Evolutionary conservation across 2,113 vertebrate genomes (phyloP).

Genomic region (Etheostoma cragini): DNA sequence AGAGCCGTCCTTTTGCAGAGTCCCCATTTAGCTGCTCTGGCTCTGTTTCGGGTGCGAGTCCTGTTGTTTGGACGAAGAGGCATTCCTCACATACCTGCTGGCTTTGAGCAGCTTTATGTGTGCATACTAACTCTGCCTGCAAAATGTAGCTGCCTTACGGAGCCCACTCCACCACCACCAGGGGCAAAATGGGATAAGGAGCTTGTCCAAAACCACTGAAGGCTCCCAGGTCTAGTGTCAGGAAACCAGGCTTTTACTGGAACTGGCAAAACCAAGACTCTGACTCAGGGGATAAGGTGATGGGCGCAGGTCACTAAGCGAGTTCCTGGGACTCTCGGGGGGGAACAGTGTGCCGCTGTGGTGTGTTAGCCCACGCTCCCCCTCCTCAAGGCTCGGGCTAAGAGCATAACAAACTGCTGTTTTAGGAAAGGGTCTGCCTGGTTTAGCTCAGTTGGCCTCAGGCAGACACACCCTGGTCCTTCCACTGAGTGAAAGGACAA

Average conservation of each 20-base stretch:
- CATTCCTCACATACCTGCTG: slow-evolving; percentile 84
- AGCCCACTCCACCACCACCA: slow-evolving; percentile 59
- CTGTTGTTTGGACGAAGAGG: slow-evolving; percentile 80
- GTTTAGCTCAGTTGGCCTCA: slow-evolving; percentile 47
- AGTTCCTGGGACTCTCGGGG: slow-evolving; percentile 35
- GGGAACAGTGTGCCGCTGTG: slow-evolving; percentile 40
- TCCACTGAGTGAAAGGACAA: slow-evolving; percentile 27
- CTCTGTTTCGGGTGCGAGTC: slow-evolving; percentile 69
- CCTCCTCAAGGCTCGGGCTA: slow-evolving; percentile 34
- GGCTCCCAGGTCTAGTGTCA: slow-evolving; percentile 46
- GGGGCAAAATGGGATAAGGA: slow-evolving; percentile 69
- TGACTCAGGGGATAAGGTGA: slow-evolving; percentile 59
- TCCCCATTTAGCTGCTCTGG: slow-evolving; percentile 62
- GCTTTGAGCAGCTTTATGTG: slow-evolving; percentile 79
- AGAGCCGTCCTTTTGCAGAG: slow-evolving; percentile 41
- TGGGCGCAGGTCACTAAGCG: slow-evolving; percentile 55
- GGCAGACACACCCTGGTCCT: slow-evolving; percentile 39
- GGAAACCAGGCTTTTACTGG: slow-evolving; percentile 56
- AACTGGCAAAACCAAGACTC: slow-evolving; percentile 46
- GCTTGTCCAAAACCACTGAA: slow-evolving; percentile 63
- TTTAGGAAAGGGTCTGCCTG: slow-evolving; percentile 53
- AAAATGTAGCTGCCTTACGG: slow-evolving; percentile 56
- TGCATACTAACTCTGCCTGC: slow-evolving; percentile 72
- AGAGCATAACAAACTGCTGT: slow-evolving; percentile 58
- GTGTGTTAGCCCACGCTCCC: slow-evolving; percentile 25